phyloP scores from a whole-genome alignment of 2,797 vertebrate genomes.

The Chaenodraco wilsoni region DNA sequence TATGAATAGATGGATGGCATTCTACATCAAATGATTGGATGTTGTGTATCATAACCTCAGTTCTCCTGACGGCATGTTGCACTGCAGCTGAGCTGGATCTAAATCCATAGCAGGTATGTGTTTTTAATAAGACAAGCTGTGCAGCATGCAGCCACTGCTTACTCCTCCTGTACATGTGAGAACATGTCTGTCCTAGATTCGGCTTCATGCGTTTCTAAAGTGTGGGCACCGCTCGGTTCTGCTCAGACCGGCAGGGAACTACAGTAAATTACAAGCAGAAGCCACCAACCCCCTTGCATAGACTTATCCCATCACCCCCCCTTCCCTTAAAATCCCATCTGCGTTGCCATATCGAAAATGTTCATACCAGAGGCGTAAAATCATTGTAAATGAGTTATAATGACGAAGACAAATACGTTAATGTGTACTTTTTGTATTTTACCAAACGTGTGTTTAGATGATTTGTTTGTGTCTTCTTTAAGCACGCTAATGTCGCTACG shows the following conservation, averaged over 20 bases:
- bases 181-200: slow-evolving; percentile 54
- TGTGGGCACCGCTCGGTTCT: slow-evolving; percentile 28
- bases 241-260: slow-evolving; percentile 19
- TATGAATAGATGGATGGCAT: slow-evolving; percentile 1
- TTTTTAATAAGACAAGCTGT: slow-evolving; percentile 50
- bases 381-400: no score
- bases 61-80: slow-evolving; percentile 12
- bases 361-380: no score
- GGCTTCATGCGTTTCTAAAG: slow-evolving; percentile 40
- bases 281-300: background rate
- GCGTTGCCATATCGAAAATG: no score
- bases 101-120: slow-evolving; percentile 32
- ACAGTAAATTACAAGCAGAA: slow-evolving; percentile 21
- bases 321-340: background rate
- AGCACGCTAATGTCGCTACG: no score
- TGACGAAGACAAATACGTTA: no score
- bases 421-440: no score
- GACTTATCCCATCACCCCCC: slow-evolving; percentile 14
- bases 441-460: no score
- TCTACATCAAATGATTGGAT: slow-evolving; percentile 3
- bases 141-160: slow-evolving; percentile 19
- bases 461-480: no score
- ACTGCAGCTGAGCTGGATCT: slow-evolving; percentile 17
- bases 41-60: background rate
- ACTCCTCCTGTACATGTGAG: slow-evolving; percentile 30